Percentiles rank a stretch among this genome's conserved stretches.
These are phyloP conservation scores for Antennarius striatus DNA, from an alignment of 2,113 vertebrate genomes.

Conservation along the genomic window DNA sequence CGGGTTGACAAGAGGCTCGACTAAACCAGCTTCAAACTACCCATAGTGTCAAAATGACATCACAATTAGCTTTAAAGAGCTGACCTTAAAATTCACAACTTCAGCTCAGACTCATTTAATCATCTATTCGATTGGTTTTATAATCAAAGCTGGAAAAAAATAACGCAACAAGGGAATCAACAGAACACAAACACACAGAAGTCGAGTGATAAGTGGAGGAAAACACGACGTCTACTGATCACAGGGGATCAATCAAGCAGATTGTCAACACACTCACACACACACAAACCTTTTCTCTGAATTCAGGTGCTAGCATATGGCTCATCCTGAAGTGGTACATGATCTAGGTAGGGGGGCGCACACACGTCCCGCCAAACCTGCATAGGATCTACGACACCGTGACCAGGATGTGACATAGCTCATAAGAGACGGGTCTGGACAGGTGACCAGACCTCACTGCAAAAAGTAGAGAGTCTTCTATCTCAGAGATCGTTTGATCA, in stretches of 20 bases:
- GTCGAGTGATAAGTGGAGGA: conserved; percentile 6
- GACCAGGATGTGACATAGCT: neutral
- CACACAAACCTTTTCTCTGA: conserved; percentile 22
- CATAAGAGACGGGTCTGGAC: too few relatives aligned
- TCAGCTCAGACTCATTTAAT: neutral
- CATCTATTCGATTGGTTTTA: neutral
- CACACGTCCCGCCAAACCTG: conserved; percentile 54
- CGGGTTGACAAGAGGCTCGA: neutral
- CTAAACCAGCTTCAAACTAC: too few relatives aligned
- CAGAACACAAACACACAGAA: neutral
- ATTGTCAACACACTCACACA: conserved; percentile 18
- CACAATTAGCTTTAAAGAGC: conserved; percentile 35
- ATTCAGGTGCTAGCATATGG: conserved; percentile 61
- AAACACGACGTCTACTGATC: conserved; percentile 42
- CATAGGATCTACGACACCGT: conserved; percentile 62
- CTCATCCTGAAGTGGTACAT: conserved; percentile 69
- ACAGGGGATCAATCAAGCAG: conserved; percentile 29
- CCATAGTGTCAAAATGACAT: conserved; percentile 10
- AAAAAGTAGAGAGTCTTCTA: neutral
- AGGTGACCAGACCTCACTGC: neutral
- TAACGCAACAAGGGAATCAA: neutral
- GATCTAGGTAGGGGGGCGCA: conserved; percentile 3
- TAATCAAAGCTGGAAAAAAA: neutral
- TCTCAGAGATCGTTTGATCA: neutral
- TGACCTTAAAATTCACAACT: conserved; percentile 10